Evolutionary conservation across 2,888 invertebrate genomes (phyloP).

Genomic region (Desoria tigrina): DNA sequence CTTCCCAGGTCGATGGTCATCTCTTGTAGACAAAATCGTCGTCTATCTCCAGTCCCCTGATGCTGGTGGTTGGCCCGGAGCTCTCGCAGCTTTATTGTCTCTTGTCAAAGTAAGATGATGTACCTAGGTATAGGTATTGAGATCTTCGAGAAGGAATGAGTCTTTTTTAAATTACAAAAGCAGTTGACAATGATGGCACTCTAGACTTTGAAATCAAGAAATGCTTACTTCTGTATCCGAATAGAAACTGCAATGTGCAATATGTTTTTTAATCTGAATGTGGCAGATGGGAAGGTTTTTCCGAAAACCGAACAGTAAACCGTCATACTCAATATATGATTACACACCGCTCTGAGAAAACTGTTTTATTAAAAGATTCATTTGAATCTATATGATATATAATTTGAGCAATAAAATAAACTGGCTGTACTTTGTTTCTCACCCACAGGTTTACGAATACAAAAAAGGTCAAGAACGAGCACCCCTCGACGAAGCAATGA

Average conservation of each 20-base stretch:
- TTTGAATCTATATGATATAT: background rate
- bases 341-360: background rate
- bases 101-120: slow-evolving; percentile 70
- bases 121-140: no score
- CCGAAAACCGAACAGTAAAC: background rate
- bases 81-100: slow-evolving; percentile 86
- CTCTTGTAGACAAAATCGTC: slow-evolving; percentile 92
- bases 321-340: slow-evolving; percentile 8
- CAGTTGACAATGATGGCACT: slow-evolving; percentile 1
- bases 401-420: background rate
- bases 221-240: background rate
- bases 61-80: slow-evolving; percentile 77
- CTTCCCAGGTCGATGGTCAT: slow-evolving; percentile 93
- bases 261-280: slow-evolving; percentile 10
- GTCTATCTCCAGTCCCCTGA: slow-evolving; percentile 90
- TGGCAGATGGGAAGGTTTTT: slow-evolving; percentile 4
- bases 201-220: slow-evolving; percentile 9
- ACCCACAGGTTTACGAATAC: slow-evolving; percentile 68
- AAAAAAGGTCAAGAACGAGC: slow-evolving; percentile 84
- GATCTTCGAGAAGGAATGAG: background rate
- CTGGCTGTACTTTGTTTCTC: slow-evolving; percentile 31
- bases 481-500: slow-evolving; percentile 93
- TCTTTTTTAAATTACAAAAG: background rate
- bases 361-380: slow-evolving; percentile 11
- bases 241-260: background rate